Evolutionary conservation across 2,888 invertebrate species (phyloP), one percentile per base, ranked within the genome.

Genomic region (Microctonus hyperodae): DNA sequence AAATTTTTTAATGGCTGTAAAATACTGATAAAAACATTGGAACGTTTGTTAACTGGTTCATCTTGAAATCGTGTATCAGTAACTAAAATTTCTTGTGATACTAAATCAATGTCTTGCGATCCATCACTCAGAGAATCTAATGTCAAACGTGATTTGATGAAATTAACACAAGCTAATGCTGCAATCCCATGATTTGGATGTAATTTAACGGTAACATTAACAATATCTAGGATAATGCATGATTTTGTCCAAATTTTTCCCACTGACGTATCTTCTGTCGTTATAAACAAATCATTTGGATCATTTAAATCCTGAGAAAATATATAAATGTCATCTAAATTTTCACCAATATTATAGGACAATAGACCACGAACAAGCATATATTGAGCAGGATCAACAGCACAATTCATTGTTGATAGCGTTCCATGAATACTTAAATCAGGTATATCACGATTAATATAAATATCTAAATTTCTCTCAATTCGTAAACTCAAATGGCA

Each of bases 61-160:
- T 83, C 85, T 76, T 88, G 86, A 80, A 87, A 91, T 57, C 94
- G 87, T 13, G 91, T 92, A 84, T 96, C 96, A 61, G 89, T 89
- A 59, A 94, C 89, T 20, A 92, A 85, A 78, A 96, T 95, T 84
- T 95, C 96, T 85, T 94, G 94, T 0, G 97, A 97, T 0, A 96
- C 94, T 22, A 98, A 87, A 83, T 97, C 97, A 61, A 97, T 90
- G 78, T 97, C 97, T 84, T 95, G 95, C 13, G 94, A 91, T 56
- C 92, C 89, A 84, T 97, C 96, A 75, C 94, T 95, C 81, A 91
- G 92, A 4, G 92, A 91, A 81, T 97, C 96, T 62, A 95, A 89
- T 50, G 93, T 91, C 53, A 98, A 86, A 20, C 91, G 89, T 0
- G 97, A 97, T 83, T 93, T 93, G 73, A 97, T 93, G 83, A 98